These are phyloP conservation scores for Eurosta solidaginis DNA, from an alignment of 1,140 invertebrate genomes.

Conservation along the genomic window DNA sequence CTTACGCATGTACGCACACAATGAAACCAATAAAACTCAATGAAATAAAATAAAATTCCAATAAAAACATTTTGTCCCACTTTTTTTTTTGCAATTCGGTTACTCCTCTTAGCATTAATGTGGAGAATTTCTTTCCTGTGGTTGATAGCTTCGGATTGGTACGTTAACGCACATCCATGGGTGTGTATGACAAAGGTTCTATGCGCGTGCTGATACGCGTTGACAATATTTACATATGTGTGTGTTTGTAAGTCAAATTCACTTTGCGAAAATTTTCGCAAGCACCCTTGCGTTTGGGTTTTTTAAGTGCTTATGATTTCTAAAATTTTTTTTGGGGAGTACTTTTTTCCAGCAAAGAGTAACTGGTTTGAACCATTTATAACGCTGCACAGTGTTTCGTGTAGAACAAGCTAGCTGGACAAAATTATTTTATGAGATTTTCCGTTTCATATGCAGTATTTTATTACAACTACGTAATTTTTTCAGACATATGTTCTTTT, in stretches of 20 bases:
- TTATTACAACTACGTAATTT: no score
- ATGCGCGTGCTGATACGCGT: constrained; percentile 28
- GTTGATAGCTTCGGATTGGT: background rate
- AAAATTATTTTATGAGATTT: no score
- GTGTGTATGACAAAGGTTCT: no score
- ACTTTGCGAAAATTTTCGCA: constrained; percentile 6
- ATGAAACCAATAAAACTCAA: constrained; percentile 59
- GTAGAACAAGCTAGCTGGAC: no score
- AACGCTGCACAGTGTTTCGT: no score
- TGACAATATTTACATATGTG: background rate
- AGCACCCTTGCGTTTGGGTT: background rate
- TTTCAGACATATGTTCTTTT: no score
- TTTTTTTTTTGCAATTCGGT: background rate
- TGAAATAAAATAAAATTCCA: constrained; percentile 60
- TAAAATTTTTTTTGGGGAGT: no score
- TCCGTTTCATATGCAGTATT: no score
- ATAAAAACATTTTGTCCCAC: constrained; percentile 54
- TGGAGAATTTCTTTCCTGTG: background rate
- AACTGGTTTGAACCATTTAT: no score
- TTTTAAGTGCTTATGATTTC: background rate
- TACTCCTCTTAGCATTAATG: background rate
- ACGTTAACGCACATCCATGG: no score
- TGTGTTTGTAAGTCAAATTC: background rate
- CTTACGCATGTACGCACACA: constrained; percentile 34
- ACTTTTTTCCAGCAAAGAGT: no score